Evolutionary conservation across 2,888 invertebrate genomes (phyloP), one percentile per base, ranked within the genome.

Genomic region (Oxycera nigricornis): DNA sequence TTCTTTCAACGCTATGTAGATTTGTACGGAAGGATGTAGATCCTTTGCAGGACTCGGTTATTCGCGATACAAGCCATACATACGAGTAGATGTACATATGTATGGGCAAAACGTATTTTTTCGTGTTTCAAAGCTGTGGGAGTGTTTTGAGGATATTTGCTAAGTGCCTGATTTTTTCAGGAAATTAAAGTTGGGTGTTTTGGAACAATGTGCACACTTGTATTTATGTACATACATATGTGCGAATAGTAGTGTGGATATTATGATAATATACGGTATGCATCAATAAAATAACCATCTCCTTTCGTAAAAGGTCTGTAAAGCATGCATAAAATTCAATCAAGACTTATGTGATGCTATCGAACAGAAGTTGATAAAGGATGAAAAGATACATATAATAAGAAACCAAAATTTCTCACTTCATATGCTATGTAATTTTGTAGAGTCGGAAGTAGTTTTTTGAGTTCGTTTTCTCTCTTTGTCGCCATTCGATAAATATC

Each of bases 131-230:
- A 46, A 46, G 46, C 14, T 46, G 11, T 17, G 11, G 46, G 14
- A 46, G 46, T 3, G 46, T 17, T 46, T 46, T 46, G 46, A 14
- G 46, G 46, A 11, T 46, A 46, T 46, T 46, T 46, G 46, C 46
- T 3, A 59, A 59, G 59, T 59, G 59, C 28, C 28, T 28, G 59
- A 59, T 22, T 59, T 59, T 59, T 59, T 59, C 30, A 28, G 59
- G 7, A 59, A 59, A 59, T 59, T 59, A 24, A 59, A 59, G 59
- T 3, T 28, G 24, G 59, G 30, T 24, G 28, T 14, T n/a, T n/a
- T n/a, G n/a, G n/a, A n/a, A n/a, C n/a, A n/a, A n/a, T n/a, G 14
- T 46, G 14, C 17, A 46, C n/a, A 46, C 46, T 46, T 46, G 14
- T 17, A 14, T 17, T 46, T 11, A 46, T 46, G 46, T 46, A 2